Conservation (phyloP, 1,140 invertebrate genomes). For the Drosophila carrolli region DNA sequence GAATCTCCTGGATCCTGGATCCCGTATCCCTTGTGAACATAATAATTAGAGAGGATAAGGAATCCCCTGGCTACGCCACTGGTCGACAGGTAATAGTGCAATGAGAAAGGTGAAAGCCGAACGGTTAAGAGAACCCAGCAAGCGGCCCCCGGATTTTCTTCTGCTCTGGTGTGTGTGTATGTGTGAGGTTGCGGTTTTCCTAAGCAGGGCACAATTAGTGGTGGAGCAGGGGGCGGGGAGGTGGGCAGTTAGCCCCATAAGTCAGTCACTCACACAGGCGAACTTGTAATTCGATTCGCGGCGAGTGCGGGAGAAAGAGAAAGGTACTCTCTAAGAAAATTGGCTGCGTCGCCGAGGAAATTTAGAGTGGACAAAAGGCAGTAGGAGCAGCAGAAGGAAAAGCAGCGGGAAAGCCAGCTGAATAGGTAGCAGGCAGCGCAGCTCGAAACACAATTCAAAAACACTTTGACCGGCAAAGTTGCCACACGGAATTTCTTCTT, state of each 20-base stretch:
- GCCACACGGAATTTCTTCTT: constrained; percentile 82
- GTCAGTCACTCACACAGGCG: constrained; percentile 70
- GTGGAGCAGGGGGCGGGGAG: constrained; percentile 5
- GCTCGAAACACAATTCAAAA: constrained; percentile 83
- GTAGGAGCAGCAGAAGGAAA: constrained; percentile 19
- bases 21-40: constrained; percentile 4
- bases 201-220: constrained; percentile 73
- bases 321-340: constrained; percentile 71
- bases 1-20: constrained; percentile 8
- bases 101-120: constrained; percentile 53
- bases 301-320: constrained; percentile 38
- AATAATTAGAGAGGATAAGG: constrained; percentile 23
- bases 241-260: constrained; percentile 76
- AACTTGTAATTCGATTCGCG: constrained; percentile 73
- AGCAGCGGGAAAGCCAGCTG: constrained; percentile 13
- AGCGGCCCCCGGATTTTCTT: constrained; percentile 26
- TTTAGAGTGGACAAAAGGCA: constrained; percentile 74
- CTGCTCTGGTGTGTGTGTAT: constrained; percentile 1
- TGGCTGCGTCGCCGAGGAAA: constrained; percentile 66
- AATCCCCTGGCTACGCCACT: constrained; percentile 16
- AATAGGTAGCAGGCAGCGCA: constrained; percentile 38
- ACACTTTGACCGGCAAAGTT: constrained; percentile 83
- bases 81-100: constrained; percentile 28
- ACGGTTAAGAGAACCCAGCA: constrained; percentile 50
- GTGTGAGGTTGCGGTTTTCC: constrained; percentile 41